Base-by-base conservation (phyloP, 2,888 invertebrate genomes). In the Tanaodytes sp. region DNA sequence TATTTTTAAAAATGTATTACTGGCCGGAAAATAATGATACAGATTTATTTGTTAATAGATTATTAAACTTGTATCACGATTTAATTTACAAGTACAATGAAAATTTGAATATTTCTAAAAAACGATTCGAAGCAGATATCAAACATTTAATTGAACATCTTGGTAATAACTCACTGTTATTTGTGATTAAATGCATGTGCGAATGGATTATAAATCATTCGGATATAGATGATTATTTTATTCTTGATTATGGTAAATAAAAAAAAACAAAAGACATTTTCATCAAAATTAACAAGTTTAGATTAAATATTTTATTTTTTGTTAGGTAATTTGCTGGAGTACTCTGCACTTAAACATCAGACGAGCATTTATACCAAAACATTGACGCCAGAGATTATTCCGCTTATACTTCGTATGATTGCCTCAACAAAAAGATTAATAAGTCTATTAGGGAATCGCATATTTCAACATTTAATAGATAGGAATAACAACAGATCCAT, bases 401-500 rank as follows among this genome's bases (percentile, higher is more conserved):
- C 85, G 4, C 79, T 87, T 20, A 76, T 89, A 0, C 78, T 89
- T 59, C 75, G 77, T 11, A 84, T 90, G 77, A 86, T 90, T 14
- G 82, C 86, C 0, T 89, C 89, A 0, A 52, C 77, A 0, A 86
- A 86, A 64, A 75, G 85, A 40, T 75, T 87, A 2, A 85, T 87
- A 33, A 89, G 87, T 75, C 80, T 90, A 0, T 78, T 89, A 11
- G 90, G 89, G 0, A 88, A 88, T 73, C 84, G 88, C 12, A 85
- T 90, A 0, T 76, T 90, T 30, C 87, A 88, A 33, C 85, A 86
- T 72, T 82, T 90, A 48, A 78, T 90, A 2, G 90, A 91, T 75
- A 85, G 90, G 36, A 85, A 86, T 30, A 78, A 84, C 0, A 90
- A 91, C 68, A 82, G 81, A 11, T 64, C 78, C 0, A 79, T 85